Conservation (phyloP, 2,113 vertebrate genomes). For the Pluvialis apricaria region DNA sequence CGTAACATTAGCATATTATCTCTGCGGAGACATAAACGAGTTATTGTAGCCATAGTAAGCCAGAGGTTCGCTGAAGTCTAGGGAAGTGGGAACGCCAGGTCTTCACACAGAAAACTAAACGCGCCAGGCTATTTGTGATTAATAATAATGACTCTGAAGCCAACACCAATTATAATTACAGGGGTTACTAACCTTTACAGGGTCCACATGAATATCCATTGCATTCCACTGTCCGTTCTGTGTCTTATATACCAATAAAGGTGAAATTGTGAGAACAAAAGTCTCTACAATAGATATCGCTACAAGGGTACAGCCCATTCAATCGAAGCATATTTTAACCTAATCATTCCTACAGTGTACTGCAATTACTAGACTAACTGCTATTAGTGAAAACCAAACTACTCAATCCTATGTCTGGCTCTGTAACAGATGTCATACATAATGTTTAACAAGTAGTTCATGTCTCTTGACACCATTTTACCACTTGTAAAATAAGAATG, state of each 20-base stretch:
- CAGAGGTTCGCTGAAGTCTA: neutral
- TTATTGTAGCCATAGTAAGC: neutral
- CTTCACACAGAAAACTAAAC: neutral
- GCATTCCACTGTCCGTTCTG: neutral
- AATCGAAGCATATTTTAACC: neutral
- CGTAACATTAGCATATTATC: neutral
- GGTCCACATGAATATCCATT: neutral
- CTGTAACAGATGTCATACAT: constrained; percentile 49
- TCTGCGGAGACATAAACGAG: neutral
- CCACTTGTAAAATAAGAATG: constrained; percentile 53
- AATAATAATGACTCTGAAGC: neutral
- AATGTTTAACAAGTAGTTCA: constrained; percentile 54
- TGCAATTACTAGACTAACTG: constrained; percentile 33
- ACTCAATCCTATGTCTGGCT: constrained; percentile 22
- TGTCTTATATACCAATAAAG: neutral
- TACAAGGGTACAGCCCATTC: neutral
- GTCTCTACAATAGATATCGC: neutral
- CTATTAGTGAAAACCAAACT: constrained; percentile 20
- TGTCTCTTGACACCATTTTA: constrained; percentile 54
- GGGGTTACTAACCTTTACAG: neutral
- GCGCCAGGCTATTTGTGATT: neutral
- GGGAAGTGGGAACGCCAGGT: neutral
- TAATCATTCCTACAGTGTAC: constrained; percentile 3
- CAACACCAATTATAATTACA: neutral
- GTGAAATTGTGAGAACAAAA: neutral